Conservation (phyloP, 2,113 vertebrate genomes). For the Siniperca chuatsi region DNA sequence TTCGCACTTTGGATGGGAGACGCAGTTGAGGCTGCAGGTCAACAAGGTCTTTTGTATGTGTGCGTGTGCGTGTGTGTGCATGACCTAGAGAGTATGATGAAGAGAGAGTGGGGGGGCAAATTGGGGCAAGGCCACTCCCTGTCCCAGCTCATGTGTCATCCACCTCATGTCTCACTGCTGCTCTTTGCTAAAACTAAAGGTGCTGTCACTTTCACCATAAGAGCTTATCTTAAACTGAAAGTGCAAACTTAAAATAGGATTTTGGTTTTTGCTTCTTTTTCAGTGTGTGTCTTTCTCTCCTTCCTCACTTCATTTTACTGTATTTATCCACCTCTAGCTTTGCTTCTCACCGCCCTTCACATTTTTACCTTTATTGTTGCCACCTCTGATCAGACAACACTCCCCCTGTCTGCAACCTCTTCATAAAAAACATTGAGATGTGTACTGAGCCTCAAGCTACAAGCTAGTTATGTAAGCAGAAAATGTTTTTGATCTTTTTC, state of each 20-base stretch:
- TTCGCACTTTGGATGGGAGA: background rate
- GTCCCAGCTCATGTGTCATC: constrained; percentile 31
- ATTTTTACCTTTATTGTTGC: background rate
- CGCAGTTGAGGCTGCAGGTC: constrained; percentile 7
- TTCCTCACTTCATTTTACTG: background rate
- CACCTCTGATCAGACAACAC: constrained; percentile 8
- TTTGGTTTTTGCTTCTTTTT: background rate
- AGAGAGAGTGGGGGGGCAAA: background rate
- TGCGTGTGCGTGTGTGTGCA: background rate
- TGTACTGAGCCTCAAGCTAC: background rate
- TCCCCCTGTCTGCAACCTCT: constrained; percentile 1
- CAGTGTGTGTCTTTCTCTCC: background rate
- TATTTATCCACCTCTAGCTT: background rate
- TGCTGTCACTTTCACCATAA: background rate
- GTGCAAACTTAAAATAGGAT: background rate
- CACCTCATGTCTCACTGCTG: background rate
- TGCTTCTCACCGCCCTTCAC: background rate
- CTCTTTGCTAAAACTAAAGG: background rate
- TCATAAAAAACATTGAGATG: background rate
- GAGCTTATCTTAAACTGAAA: background rate
- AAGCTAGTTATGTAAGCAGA: constrained; percentile 11
- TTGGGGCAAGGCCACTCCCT: constrained; percentile 66
- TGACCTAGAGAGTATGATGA: constrained; percentile 34
- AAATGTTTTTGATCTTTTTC: constrained; percentile 13
- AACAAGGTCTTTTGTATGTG: constrained; percentile 6